Evolutionary conservation across 2,113 vertebrate species (phyloP).

Genomic region (Meleagris gallopavo): DNA sequence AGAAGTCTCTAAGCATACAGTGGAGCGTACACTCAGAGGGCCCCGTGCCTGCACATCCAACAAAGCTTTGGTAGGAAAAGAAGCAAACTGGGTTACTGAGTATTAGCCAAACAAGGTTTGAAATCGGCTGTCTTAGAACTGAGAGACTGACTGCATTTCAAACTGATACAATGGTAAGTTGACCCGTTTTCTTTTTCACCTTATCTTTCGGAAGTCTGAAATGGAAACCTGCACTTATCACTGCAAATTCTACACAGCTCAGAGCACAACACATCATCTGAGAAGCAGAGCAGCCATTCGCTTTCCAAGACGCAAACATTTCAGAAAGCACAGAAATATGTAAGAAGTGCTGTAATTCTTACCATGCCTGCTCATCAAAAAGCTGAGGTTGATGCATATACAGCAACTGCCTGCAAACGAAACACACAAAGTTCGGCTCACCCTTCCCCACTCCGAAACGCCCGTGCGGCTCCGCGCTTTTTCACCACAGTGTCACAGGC

Average conservation of each 20-base stretch:
- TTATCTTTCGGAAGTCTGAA: background rate
- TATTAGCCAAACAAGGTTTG: background rate
- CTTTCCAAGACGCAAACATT: background rate
- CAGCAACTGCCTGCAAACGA: conserved; percentile 8
- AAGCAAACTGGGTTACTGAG: background rate
- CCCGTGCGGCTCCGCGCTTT: background rate
- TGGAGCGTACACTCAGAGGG: background rate
- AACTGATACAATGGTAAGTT: background rate
- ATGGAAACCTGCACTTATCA: background rate
- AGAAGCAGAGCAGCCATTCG: background rate
- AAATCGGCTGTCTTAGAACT: background rate
- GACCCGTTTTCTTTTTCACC: background rate
- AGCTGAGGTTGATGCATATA: background rate
- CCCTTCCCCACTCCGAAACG: background rate
- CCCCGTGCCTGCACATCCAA: background rate
- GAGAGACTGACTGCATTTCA: background rate
- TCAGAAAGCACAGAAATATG: background rate
- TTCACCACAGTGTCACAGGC: background rate
- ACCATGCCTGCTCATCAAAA: conserved; percentile 48
- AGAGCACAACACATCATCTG: fast-evolving
- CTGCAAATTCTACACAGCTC: background rate
- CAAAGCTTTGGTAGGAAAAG: background rate
- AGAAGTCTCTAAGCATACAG: background rate
- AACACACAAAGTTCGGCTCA: background rate
- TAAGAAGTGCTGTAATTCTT: background rate